Evolutionary conservation across 2,797 vertebrate species (phyloP).

Genomic region (Epinephelus coioides): DNA sequence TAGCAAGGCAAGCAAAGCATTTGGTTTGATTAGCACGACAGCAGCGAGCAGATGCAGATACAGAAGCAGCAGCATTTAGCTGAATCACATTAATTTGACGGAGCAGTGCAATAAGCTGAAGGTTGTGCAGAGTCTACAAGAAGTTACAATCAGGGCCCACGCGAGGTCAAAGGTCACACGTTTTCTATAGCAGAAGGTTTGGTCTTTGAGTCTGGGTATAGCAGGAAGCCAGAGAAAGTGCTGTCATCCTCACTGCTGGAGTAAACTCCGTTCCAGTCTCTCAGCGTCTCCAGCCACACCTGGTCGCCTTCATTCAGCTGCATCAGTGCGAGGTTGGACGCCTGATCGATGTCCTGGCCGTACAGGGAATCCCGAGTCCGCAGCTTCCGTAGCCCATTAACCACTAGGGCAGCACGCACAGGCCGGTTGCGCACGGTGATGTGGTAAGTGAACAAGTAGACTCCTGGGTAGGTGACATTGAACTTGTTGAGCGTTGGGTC

Average conservation of each 20-base stretch:
- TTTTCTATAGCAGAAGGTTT: conserved; percentile 51
- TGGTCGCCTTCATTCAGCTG: conserved; percentile 90
- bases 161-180: conserved; percentile 47
- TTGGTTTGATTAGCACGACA: conserved; percentile 48
- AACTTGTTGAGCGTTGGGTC: conserved; percentile 90
- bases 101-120: conserved; percentile 56
- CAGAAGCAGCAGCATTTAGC: conserved; percentile 28
- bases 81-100: conserved; percentile 49
- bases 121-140: conserved; percentile 43
- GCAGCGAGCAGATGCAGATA: conserved; percentile 35
- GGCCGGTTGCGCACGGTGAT: conserved; percentile 94
- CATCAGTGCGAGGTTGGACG: conserved; percentile 91
- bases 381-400: conserved; percentile 88
- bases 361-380: conserved; percentile 93
- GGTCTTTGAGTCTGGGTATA: conserved; percentile 84
- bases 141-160: conserved; percentile 27
- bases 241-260: conserved; percentile 95
- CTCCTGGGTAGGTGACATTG: conserved; percentile 90
- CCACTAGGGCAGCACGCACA: conserved; percentile 89
- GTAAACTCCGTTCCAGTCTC: conserved; percentile 96
- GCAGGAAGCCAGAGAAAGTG: conserved; percentile 94
- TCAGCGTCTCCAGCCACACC: conserved; percentile 94
- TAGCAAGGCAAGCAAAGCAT: conserved; percentile 54
- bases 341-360: conserved; percentile 96
- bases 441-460: conserved; percentile 94